phyloP scores from a whole-genome alignment of 2,888 invertebrate genomes.

The Creontiades dilutus region DNA sequence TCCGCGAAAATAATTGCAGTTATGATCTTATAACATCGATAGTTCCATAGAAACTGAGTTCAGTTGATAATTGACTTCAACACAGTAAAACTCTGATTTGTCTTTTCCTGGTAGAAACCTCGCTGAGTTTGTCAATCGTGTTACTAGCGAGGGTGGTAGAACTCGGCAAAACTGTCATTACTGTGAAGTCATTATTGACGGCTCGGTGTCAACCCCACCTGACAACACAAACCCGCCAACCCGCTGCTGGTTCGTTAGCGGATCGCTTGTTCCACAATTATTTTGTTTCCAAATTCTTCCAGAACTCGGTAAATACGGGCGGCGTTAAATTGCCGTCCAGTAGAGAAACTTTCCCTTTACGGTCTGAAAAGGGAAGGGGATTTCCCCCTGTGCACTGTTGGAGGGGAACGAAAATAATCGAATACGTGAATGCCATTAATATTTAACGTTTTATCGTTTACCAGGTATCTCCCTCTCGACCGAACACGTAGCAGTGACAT shows the following conservation, averaged over 20 bases:
- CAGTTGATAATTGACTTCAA: too few species aligned
- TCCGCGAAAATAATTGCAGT: too few species aligned
- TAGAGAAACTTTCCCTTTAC: background rate
- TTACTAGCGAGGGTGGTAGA: constrained; percentile 8
- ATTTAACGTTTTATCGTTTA: constrained; percentile 31
- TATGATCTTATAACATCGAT: too few species aligned
- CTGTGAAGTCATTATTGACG: constrained; percentile 20
- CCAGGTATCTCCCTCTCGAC: background rate
- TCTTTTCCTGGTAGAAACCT: background rate
- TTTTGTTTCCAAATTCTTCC: constrained; percentile 4
- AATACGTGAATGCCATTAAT: constrained; percentile 47
- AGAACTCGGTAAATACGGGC: background rate
- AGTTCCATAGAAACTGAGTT: too few species aligned
- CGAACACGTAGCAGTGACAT: too few species aligned
- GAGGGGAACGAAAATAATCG: background rate
- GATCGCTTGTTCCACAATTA: constrained; percentile 28
- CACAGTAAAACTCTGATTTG: background rate
- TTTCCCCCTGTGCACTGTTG: background rate
- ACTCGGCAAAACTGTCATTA: constrained; percentile 34
- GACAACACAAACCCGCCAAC: background rate
- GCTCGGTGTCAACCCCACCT: background rate
- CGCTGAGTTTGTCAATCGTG: constrained; percentile 14
- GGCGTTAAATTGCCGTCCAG: background rate
- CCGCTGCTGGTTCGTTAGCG: background rate
- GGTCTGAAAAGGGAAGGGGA: background rate